Percentiles rank a stretch among this genome's conserved stretches.
phyloP scores from a whole-genome alignment of 2,888 invertebrate genomes.

The Epiblema foenella region DNA sequence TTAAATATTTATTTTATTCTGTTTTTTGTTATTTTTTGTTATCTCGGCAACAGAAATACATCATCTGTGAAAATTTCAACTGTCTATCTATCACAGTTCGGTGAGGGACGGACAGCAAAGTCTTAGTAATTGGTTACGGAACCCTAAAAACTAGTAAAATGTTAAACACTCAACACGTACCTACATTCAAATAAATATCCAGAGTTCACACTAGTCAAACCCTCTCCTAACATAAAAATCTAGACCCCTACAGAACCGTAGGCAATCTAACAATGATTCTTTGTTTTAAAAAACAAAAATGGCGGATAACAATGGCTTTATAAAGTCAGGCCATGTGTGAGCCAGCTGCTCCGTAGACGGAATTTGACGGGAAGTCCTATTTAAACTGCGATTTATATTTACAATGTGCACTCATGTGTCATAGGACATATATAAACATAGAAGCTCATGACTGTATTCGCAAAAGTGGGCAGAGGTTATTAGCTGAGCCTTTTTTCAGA shows the following conservation, averaged over 20 bases:
- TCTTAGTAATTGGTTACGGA: too few species aligned
- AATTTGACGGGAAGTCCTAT: neutral
- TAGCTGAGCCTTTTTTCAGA: too few species aligned
- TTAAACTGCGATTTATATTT: neutral
- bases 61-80: too few species aligned
- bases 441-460: too few species aligned
- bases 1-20: too few species aligned
- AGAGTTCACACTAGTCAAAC: neutral
- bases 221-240: neutral
- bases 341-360: neutral
- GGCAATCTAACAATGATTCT: constrained; percentile 6
- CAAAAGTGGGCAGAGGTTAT: too few species aligned
- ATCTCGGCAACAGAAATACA: too few species aligned
- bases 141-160: neutral
- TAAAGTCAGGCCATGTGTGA: neutral
- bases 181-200: neutral
- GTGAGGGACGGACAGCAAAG: too few species aligned
- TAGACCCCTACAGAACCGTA: neutral
- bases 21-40: too few species aligned
- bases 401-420: neutral
- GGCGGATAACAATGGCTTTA: constrained; percentile 7
- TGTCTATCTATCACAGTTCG: too few species aligned
- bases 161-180: neutral
- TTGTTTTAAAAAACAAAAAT: constrained; percentile 25
- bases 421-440: neutral